These are phyloP conservation scores for Peromyscus eremicus DNA, from an alignment of 2,797 vertebrate genomes.

Conservation along the genomic window DNA sequence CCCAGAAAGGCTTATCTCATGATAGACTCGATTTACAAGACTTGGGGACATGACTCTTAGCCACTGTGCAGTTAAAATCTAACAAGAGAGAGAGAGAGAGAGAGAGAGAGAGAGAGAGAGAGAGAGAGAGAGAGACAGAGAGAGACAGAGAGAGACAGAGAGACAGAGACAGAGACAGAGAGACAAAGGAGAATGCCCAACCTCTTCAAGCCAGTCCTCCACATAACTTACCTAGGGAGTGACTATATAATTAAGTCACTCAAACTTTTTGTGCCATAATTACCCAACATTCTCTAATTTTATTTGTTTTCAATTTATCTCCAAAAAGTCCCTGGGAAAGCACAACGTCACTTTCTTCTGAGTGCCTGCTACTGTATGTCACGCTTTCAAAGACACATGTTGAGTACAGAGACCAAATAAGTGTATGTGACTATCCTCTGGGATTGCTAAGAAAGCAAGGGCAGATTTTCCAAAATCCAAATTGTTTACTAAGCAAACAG, in stretches of 20 bases:
- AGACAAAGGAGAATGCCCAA: neutral
- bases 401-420: neutral
- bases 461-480: conserved; percentile 42
- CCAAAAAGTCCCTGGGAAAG: conserved; percentile 39
- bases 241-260: conserved; percentile 9
- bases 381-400: neutral
- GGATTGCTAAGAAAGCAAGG: neutral
- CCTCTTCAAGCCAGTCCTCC: neutral
- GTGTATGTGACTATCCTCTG: neutral
- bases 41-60: neutral
- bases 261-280: conserved; percentile 60
- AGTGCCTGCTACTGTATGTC: neutral
- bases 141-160: too few species aligned
- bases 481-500: conserved; percentile 50
- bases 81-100: neutral
- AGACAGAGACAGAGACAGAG: too few species aligned
- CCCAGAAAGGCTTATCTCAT: neutral
- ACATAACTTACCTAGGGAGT: conserved; percentile 19
- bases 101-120: too few species aligned
- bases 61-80: conserved; percentile 32
- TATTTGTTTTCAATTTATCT: conserved; percentile 53
- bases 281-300: conserved; percentile 33
- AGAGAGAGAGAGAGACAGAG: too few species aligned
- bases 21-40: conserved; percentile 25
- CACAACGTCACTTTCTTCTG: conserved; percentile 20